Evolutionary conservation across 53 echinoderm and acorn worm genomes (phyloP).

Genomic region (Arbacia lixula): DNA sequence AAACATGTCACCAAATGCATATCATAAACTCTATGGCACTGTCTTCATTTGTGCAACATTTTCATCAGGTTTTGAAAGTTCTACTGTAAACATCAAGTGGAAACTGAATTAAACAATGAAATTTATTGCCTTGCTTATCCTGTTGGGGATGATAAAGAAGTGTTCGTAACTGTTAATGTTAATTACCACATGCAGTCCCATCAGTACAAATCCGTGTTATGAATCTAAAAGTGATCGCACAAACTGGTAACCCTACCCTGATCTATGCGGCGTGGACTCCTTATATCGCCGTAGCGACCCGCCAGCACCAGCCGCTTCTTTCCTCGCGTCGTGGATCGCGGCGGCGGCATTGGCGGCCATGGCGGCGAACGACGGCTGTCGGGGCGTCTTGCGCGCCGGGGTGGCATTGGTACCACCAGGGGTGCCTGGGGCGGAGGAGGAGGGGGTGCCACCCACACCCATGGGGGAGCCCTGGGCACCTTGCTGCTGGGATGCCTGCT

Average conservation of each 20-base stretch:
- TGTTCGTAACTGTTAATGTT: background rate
- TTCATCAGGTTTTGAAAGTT: too few relatives aligned
- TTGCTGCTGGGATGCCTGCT: conserved; percentile 76
- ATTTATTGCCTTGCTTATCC: too few relatives aligned
- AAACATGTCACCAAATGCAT: too few relatives aligned
- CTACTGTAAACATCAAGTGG: too few relatives aligned
- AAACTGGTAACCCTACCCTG: conserved; percentile 4
- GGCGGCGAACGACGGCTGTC: conserved; percentile 89
- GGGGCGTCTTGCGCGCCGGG: conserved; percentile 49
- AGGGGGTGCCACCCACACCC: conserved; percentile 5
- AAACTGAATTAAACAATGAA: too few relatives aligned
- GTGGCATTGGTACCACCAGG: conserved; percentile 59
- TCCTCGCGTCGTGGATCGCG: conserved; percentile 92
- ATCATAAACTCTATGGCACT: too few relatives aligned
- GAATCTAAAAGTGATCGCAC: too few relatives aligned
- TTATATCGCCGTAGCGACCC: conserved; percentile 83
- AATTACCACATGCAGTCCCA: conserved; percentile 19
- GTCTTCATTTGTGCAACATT: too few relatives aligned
- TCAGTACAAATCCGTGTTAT: too few relatives aligned
- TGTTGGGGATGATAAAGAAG: too few relatives aligned
- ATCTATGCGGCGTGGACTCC: conserved; percentile 59
- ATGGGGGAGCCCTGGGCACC: conserved; percentile 47
- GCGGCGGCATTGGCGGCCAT: conserved; percentile 95
- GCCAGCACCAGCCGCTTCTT: conserved; percentile 89
- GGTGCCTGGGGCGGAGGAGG: conserved; percentile 50